A percentile compares a stretch with the other conserved stretches of the same genome.
phyloP scores from a whole-genome alignment of 1,140 invertebrate species.

The Musca domestica region DNA sequence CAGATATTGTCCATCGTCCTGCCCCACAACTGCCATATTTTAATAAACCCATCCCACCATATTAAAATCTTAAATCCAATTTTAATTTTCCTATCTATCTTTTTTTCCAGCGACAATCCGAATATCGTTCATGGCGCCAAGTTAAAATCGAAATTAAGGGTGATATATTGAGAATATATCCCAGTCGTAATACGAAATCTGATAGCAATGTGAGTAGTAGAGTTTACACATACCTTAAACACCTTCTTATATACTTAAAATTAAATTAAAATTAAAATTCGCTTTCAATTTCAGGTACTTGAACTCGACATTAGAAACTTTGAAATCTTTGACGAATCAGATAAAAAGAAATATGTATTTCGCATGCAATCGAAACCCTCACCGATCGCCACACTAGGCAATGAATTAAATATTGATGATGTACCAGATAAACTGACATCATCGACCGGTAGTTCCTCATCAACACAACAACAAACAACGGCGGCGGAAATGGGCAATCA shows the following conservation, averaged over 20 bases:
- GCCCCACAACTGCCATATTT: too few relatives aligned
- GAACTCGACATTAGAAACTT: slow-evolving; percentile 52
- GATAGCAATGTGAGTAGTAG: slow-evolving; percentile 44
- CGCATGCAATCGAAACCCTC: slow-evolving; percentile 51
- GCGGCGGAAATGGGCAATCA: slow-evolving; percentile 26
- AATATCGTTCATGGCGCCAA: slow-evolving; percentile 52
- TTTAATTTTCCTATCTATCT: background rate
- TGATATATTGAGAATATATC: slow-evolving; percentile 48
- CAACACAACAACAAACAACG: slow-evolving; percentile 27
- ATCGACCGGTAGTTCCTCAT: slow-evolving; percentile 37
- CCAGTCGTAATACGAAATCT: slow-evolving; percentile 46
- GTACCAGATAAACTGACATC: slow-evolving; percentile 38
- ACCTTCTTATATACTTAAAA: background rate
- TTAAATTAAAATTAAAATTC: background rate
- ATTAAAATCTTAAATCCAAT: too few relatives aligned
- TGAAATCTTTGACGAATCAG: slow-evolving; percentile 51
- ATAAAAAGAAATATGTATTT: slow-evolving; percentile 52
- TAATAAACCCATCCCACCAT: too few relatives aligned
- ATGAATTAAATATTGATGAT: slow-evolving; percentile 48
- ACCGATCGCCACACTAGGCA: slow-evolving; percentile 43
- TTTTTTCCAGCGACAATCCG: slow-evolving; percentile 43
- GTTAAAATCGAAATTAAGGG: slow-evolving; percentile 51
- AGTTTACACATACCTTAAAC: background rate
- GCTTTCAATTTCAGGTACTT: slow-evolving; percentile 37
- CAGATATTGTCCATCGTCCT: too few relatives aligned